Percentiles rank a stretch among this genome's conserved stretches.
Conservation (phyloP, 2,113 vertebrate species). For the Sylvia atricapilla region DNA sequence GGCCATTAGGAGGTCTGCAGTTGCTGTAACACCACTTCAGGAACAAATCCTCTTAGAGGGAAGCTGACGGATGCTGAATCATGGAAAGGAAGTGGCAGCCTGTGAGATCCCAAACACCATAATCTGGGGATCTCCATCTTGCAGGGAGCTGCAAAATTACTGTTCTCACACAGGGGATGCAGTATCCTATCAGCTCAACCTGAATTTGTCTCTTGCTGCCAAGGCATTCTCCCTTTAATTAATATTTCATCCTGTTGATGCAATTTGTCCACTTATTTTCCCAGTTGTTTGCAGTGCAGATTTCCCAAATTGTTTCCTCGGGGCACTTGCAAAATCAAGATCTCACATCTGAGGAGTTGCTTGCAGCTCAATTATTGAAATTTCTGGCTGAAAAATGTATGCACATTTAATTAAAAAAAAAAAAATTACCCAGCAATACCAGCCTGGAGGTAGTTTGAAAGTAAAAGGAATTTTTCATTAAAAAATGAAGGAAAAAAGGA, state of each 20-base stretch:
- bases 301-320: conserved; percentile 51
- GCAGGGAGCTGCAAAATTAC: neutral
- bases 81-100: neutral
- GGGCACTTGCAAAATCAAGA: conserved; percentile 11
- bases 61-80: conserved; percentile 3
- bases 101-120: neutral
- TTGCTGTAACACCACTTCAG: neutral
- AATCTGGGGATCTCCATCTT: neutral
- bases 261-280: conserved; percentile 51
- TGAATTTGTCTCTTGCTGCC: neutral
- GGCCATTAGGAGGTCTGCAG: neutral
- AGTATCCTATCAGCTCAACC: neutral
- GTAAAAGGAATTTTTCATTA: neutral
- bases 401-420: conserved; percentile 21
- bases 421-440: neutral
- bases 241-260: conserved; percentile 52
- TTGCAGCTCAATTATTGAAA: conserved; percentile 47
- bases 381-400: conserved; percentile 50
- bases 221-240: conserved; percentile 24
- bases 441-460: conserved; percentile 11
- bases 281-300: conserved; percentile 34
- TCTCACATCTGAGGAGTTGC: conserved; percentile 12
- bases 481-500: neutral
- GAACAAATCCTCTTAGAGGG: neutral
- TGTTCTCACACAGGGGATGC: neutral